Conservation (phyloP, 2,797 vertebrate species). For the Cossypha niveicapilla region DNA sequence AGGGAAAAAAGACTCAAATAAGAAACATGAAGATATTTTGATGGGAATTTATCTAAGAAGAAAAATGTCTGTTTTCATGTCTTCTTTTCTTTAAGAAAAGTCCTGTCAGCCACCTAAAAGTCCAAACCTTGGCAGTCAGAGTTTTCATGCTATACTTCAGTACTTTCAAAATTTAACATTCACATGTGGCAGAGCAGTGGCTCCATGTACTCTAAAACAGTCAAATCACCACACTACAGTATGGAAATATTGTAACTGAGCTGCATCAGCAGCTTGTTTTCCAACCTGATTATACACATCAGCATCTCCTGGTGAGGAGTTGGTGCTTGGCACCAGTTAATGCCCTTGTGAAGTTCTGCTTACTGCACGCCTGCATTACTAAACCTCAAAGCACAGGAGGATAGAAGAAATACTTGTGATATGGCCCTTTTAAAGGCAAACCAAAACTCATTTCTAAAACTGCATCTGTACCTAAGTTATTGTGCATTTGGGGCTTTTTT, state of each 20-base stretch:
- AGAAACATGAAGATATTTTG: background rate
- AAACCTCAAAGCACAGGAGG: background rate
- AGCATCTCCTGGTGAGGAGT: background rate
- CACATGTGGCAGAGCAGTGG: background rate
- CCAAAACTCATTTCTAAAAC: background rate
- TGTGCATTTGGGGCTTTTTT: background rate
- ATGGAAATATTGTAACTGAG: background rate
- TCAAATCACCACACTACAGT: background rate
- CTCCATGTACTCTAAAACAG: background rate
- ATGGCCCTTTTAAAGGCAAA: background rate
- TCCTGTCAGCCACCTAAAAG: background rate
- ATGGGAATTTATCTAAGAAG: background rate
- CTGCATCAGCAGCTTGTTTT: background rate
- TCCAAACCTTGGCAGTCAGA: background rate
- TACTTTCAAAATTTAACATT: background rate
- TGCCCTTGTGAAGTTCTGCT: background rate
- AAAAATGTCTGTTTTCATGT: background rate
- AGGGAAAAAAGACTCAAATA: background rate
- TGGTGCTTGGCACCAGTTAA: accelerated
- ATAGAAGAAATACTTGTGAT: background rate
- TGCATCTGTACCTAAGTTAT: background rate
- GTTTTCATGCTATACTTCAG: background rate
- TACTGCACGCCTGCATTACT: accelerated
- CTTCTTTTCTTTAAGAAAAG: background rate
- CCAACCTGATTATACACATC: background rate